Evolutionary conservation across 2,797 vertebrate species (phyloP), one percentile per base, ranked within the genome.

Genomic region (Pantherophis vulpinus): DNA sequence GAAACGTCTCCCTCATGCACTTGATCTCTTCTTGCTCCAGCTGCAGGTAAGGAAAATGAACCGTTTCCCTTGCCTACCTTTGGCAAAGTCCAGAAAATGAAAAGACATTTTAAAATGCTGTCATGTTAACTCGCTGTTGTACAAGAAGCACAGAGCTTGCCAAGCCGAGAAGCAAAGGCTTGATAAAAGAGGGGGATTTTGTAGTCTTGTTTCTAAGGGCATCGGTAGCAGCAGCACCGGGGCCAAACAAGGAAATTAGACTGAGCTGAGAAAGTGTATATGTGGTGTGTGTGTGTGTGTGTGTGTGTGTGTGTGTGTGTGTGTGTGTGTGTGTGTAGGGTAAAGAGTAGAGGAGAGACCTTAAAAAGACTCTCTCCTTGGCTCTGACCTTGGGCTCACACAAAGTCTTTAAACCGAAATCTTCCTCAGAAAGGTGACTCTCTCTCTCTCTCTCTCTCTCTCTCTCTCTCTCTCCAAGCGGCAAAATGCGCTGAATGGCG

Each of bases 11-110:
- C 90, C 47, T 37, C 63, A 54, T 47, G 55, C n/a, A 59, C 86
- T 91, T 55, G 63, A 58, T 91, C 63, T 88, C 86, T 70, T 51
- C 86, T 93, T 91, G 63, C 56, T 79, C 66, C 90, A 88, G 63
- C 86, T 83, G 90, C 86, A 93, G 63, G 90, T 93, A 93, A 88
- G n/a, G 87, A 93, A 93, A 93, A 88, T 42, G 55, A 91, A 51
- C 90, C 32, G 54, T 83, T 37, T 58, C 55, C 90, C 90, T 93
- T 91, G 42, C 32, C 63, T 93, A 88, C 59, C 66, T n/a, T 70
- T 70, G 91, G 66, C 86, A 58, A 88, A 91, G 42, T 27, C 63
- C 66, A 91, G 61, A 70, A 90, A 90, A 90, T 92, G 60, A 92
- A 87, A 87, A 87, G 18, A 47, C 12, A 20, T 70, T 90, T 79